Evolutionary conservation across 2,113 vertebrate genomes (phyloP), one percentile per base, ranked within the genome.

Genomic region (Zosterops pallidus): DNA sequence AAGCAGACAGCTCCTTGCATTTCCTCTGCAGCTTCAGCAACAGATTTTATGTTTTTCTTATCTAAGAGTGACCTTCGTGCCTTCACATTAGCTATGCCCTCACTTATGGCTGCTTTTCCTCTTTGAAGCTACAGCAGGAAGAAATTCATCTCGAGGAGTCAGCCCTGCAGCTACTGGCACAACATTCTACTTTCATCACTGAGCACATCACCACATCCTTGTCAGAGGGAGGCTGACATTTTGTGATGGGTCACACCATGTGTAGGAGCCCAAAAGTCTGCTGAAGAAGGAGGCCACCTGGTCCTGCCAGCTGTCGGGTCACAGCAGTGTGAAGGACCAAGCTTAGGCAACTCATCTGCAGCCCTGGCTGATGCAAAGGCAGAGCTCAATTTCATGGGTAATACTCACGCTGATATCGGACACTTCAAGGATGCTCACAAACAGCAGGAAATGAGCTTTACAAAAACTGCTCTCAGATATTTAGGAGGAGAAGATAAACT

Each of bases 51-150:
- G 12, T 1, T 79, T 86, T 84, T 92, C 64, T 91, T 68, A 94
- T 64, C 70, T 92, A 59, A 22, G 41, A 86, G 79, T 93, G 92
- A 97, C 94, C 94, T 96, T 96, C 92, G 79, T 79, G 94, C 67
- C 71, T 94, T 70, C 2, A 1, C 86, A 83, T 92, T 74, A 94
- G 81, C 86, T 74, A 50, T 96, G 88, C 69, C 88, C 83, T 96
- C 41, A 5, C 33, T 84, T 19, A 1, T 42, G 41, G 64, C 5
- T 95, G 76, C 89, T 94, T 92, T 92, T 84, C 50, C 20, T 85
- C 82, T 94, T 81, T 83, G 56, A 95, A 92, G 72, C 72, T 95
- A 62, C 52, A 90, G 62, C 84, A 86, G 86, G 77, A 96, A 96
- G 87, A 95, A 91, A 94, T 83, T 31, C 28, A 57, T 86, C 79